A percentile compares a stretch with the other conserved stretches of the same genome.
These are phyloP conservation scores for Gavia stellata DNA, from an alignment of 2,113 vertebrate genomes.

Conservation along the genomic window DNA sequence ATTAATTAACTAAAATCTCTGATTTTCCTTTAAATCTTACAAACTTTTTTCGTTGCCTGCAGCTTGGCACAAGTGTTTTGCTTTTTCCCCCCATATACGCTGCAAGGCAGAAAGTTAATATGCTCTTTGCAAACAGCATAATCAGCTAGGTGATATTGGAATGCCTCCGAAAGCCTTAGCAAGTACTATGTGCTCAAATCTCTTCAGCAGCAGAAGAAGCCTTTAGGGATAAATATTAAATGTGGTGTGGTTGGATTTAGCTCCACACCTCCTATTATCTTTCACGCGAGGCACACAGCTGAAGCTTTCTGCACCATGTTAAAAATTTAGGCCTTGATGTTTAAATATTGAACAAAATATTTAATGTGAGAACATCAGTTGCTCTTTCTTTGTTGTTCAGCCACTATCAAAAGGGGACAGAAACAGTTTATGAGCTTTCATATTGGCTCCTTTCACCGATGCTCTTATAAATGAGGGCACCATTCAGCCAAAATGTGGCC, in stretches of 20 bases:
- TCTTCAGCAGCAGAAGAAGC: not conserved
- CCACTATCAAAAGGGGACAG: not conserved
- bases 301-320: not conserved
- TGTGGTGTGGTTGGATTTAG: not conserved
- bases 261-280: not conserved
- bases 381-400: not conserved
- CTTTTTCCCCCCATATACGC: not conserved
- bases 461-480: not conserved
- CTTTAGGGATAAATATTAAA: constrained; percentile 41
- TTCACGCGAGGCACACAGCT: not conserved
- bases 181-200: not conserved
- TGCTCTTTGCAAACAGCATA: not conserved
- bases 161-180: not conserved
- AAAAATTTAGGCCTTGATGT: constrained; percentile 41
- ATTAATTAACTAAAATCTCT: not conserved
- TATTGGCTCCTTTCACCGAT: not conserved
- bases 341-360: constrained; percentile 55
- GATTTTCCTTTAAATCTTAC: not conserved
- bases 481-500: not conserved
- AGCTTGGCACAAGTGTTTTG: not conserved
- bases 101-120: not conserved
- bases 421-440: not conserved
- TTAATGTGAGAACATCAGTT: not conserved
- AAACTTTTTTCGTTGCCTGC: not conserved
- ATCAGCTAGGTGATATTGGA: not conserved